Conservation (phyloP, 1,140 invertebrate genomes). For the Parapsyche elsis region DNA sequence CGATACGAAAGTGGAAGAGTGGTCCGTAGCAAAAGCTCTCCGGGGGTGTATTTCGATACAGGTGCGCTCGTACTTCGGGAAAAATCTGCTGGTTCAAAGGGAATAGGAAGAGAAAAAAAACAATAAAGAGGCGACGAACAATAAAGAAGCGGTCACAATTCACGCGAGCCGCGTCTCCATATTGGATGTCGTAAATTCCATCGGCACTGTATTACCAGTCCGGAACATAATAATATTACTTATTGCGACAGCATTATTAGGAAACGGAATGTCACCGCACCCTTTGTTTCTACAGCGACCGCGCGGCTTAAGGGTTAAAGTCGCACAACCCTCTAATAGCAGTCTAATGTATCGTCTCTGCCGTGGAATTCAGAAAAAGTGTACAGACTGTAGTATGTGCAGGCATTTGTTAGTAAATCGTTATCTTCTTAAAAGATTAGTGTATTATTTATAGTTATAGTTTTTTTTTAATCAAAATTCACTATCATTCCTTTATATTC, state of each 20-base stretch:
- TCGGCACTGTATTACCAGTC: conserved; percentile 47
- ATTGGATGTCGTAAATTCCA: conserved; percentile 53
- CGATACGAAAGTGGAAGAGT: neutral
- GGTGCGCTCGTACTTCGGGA: neutral
- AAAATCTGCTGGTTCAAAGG: neutral
- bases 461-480: too few species aligned
- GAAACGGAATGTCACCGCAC: conserved; percentile 42
- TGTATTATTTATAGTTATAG: too few species aligned
- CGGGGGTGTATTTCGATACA: neutral
- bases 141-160: conserved; percentile 44
- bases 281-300: neutral
- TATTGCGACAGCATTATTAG: conserved; percentile 54
- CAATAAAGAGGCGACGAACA: conserved; percentile 49
- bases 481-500: too few species aligned
- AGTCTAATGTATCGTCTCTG: neutral
- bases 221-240: conserved; percentile 52
- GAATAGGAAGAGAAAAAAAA: conserved; percentile 13
- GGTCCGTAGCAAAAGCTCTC: neutral
- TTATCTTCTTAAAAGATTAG: too few species aligned
- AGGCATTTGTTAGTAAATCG: too few species aligned
- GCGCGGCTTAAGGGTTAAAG: neutral
- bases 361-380: neutral
- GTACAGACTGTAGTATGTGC: too few species aligned
- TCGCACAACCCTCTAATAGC: neutral
- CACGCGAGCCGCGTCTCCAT: conserved; percentile 42